Percentiles rank a stretch among this genome's conserved stretches.
phyloP scores from a whole-genome alignment of 1,140 invertebrate genomes.

The Marisa cornuarietis region DNA sequence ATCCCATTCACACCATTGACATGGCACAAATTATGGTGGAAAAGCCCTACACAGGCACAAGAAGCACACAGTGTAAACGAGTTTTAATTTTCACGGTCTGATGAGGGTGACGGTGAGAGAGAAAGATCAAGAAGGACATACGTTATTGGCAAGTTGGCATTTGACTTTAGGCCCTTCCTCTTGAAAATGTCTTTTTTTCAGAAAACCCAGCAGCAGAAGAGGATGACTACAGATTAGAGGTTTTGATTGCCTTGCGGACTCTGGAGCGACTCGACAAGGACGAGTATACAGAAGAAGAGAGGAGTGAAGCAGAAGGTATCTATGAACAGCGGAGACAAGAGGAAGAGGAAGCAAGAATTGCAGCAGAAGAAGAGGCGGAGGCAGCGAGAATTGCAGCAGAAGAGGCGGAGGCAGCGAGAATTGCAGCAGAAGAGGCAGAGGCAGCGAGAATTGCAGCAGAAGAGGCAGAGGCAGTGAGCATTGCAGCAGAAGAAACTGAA shows the following conservation, averaged over 20 bases:
- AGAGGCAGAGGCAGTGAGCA: neutral
- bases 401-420: neutral
- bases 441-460: neutral
- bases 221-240: slow-evolving; percentile 64
- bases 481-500: neutral
- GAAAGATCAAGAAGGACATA: too few relatives aligned
- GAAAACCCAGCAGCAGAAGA: slow-evolving; percentile 64
- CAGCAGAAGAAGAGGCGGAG: slow-evolving; percentile 3
- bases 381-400: neutral
- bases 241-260: slow-evolving; percentile 58
- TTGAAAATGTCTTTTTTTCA: slow-evolving; percentile 20
- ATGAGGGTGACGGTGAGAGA: too few relatives aligned
- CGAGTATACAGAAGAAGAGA: slow-evolving; percentile 64
- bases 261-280: slow-evolving; percentile 66
- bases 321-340: slow-evolving; percentile 54
- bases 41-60: too few relatives aligned
- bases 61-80: too few relatives aligned
- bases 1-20: too few relatives aligned
- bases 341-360: slow-evolving; percentile 14
- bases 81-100: too few relatives aligned
- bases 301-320: slow-evolving; percentile 62
- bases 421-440: neutral
- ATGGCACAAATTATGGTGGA: too few relatives aligned
- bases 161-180: too few relatives aligned
- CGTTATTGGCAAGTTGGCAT: too few relatives aligned